phyloP scores from a whole-genome alignment of 1,140 invertebrate genomes.

The Polypedilum pembai region DNA sequence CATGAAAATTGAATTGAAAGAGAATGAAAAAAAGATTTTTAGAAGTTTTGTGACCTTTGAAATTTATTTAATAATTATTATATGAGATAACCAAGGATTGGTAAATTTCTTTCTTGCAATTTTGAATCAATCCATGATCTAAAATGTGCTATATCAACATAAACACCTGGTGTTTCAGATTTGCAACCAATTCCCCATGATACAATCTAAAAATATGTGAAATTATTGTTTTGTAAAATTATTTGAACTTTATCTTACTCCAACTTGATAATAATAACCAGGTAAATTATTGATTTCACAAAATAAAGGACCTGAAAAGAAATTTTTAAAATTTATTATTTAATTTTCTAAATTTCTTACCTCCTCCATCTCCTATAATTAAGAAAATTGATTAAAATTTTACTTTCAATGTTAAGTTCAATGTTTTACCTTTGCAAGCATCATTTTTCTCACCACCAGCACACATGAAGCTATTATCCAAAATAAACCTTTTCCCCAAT shows the following conservation, averaged over 20 bases:
- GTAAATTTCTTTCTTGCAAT: neutral
- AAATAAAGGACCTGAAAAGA: conserved; percentile 50
- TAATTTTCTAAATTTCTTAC: conserved; percentile 36
- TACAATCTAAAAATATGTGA: conserved; percentile 46
- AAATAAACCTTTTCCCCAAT: conserved; percentile 48
- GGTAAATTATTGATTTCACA: conserved; percentile 52
- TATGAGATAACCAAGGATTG: neutral
- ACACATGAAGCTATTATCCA: conserved; percentile 55
- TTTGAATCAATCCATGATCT: conserved; percentile 54
- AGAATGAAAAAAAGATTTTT: neutral
- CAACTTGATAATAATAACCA: conserved; percentile 51
- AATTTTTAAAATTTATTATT: too few species aligned
- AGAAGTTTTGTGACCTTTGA: too few species aligned
- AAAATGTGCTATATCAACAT: conserved; percentile 55
- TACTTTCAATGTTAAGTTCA: too few species aligned
- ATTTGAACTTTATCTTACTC: conserved; percentile 34
- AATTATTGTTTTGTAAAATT: too few species aligned
- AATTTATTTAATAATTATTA: too few species aligned
- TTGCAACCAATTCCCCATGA: conserved; percentile 58
- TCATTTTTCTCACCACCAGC: conserved; percentile 59
- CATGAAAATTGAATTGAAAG: neutral
- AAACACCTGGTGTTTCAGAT: conserved; percentile 58
- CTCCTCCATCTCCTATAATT: conserved; percentile 38
- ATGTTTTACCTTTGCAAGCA: conserved; percentile 47
- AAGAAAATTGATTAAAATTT: too few species aligned